These are phyloP conservation scores for Callipepla californica DNA, from an alignment of 2,113 vertebrate genomes.

Conservation along the genomic window DNA sequence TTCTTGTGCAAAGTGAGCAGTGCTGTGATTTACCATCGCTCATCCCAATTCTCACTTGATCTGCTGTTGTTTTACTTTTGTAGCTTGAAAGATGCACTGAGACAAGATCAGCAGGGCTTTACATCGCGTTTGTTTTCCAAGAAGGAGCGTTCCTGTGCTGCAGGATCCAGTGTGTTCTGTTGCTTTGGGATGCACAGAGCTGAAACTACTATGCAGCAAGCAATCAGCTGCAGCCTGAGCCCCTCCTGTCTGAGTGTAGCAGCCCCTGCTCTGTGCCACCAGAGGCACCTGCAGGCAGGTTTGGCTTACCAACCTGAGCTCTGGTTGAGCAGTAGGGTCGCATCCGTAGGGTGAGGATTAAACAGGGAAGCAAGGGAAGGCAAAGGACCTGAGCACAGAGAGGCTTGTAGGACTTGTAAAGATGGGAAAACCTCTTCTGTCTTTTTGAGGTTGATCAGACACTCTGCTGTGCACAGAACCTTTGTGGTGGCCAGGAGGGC, in stretches of 20 bases:
- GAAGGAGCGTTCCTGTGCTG: background rate
- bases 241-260: background rate
- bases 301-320: background rate
- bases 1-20: background rate
- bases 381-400: background rate
- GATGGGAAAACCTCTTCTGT: background rate
- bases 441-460: background rate
- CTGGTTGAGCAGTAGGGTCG: background rate
- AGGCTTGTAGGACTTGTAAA: background rate
- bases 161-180: background rate
- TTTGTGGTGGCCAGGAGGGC: background rate
- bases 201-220: background rate
- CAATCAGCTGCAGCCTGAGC: background rate
- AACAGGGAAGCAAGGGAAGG: background rate
- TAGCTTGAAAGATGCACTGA: accelerated
- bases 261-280: background rate
- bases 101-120: background rate
- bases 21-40: background rate
- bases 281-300: background rate
- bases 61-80: background rate
- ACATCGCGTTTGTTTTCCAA: background rate
- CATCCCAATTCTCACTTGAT: background rate
- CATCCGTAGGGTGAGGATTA: background rate
- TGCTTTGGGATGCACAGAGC: background rate
- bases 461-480: background rate